Percentiles rank a stretch among this genome's conserved stretches.
Evolutionary conservation across 2,888 invertebrate species (phyloP).

Genomic region (Nomada lathburiana): DNA sequence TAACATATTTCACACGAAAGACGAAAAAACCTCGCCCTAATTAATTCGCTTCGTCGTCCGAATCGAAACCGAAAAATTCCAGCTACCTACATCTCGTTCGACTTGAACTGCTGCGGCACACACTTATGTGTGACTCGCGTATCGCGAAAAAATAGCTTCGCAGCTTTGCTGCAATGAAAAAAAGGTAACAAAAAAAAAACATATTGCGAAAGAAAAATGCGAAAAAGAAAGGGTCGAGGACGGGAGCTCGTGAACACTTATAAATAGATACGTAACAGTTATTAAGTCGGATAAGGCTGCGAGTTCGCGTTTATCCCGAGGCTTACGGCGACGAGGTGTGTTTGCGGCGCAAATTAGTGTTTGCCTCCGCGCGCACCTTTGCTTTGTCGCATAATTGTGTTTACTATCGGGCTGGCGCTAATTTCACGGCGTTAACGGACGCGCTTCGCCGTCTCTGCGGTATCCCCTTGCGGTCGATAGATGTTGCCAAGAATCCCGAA

Average conservation of each 20-base stretch:
- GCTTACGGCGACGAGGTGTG: slow-evolving; percentile 66
- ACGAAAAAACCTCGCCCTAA: no score
- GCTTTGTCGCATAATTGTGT: slow-evolving; percentile 76
- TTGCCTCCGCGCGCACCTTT: slow-evolving; percentile 69
- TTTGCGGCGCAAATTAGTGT: slow-evolving; percentile 74
- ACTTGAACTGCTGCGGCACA: no score
- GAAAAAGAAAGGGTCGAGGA: background rate
- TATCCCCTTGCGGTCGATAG: slow-evolving; percentile 70
- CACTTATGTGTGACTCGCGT: no score
- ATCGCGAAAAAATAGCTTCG: no score
- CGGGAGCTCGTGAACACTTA: slow-evolving; percentile 15
- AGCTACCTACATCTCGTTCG: no score
- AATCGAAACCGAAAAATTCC: background rate
- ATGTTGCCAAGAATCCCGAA: slow-evolving; percentile 65
- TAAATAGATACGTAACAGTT: slow-evolving; percentile 65
- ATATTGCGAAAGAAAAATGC: no score
- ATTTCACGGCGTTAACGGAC: slow-evolving; percentile 69
- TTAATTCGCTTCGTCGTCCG: background rate
- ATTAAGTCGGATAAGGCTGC: slow-evolving; percentile 67
- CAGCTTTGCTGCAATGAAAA: no score
- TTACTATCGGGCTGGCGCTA: slow-evolving; percentile 70
- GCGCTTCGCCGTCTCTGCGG: slow-evolving; percentile 61
- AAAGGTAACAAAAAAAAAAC: no score
- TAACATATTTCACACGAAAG: no score
- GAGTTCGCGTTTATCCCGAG: slow-evolving; percentile 66